These are phyloP conservation scores for Macrophya annulata DNA, from an alignment of 2,888 invertebrate species.

Conservation along the genomic window DNA sequence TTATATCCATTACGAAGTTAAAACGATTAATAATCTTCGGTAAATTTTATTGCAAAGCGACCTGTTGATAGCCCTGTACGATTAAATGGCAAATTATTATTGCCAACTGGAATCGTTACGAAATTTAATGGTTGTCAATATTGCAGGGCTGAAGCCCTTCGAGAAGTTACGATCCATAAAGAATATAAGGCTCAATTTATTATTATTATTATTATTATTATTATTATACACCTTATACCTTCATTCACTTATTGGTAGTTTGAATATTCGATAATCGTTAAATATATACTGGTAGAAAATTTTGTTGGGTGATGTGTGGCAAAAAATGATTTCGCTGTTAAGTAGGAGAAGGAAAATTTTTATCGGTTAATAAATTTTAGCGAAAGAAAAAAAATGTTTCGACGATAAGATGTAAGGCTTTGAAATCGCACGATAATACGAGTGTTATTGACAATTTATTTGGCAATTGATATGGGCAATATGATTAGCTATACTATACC, in stretches of 20 bases:
- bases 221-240: background rate
- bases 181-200: background rate
- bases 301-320: too few relatives aligned
- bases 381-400: background rate
- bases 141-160: background rate
- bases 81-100: slow-evolving; percentile 26
- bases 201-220: too few relatives aligned
- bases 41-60: slow-evolving; percentile 24
- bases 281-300: too few relatives aligned
- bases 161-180: slow-evolving; percentile 5
- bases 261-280: background rate
- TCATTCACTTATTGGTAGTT: background rate
- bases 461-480: background rate
- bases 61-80: slow-evolving; percentile 24
- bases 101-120: background rate
- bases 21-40: background rate
- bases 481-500: slow-evolving; percentile 13
- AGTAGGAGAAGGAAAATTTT: background rate
- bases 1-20: background rate
- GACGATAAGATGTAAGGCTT: background rate
- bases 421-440: background rate
- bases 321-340: background rate
- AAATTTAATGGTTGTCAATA: background rate
- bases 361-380: background rate
- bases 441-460: background rate